Conservation (phyloP, 2,113 vertebrate species). For the Hystrix brachyura region DNA sequence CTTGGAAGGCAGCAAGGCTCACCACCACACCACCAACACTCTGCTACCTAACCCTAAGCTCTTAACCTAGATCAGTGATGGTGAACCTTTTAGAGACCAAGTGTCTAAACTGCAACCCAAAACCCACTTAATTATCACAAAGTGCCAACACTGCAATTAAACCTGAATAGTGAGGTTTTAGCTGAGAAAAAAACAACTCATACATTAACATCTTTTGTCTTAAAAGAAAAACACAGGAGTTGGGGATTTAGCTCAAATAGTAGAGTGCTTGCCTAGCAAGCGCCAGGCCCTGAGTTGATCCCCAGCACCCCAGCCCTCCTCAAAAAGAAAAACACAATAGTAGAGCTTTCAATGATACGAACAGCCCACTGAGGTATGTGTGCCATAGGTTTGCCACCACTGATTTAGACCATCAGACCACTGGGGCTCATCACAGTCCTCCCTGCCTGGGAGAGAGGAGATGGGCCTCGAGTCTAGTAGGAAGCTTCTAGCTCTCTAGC, state of each 20-base stretch:
- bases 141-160: background rate
- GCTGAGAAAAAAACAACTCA: background rate
- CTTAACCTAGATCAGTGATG: background rate
- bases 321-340: background rate
- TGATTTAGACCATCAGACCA: background rate
- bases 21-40: conserved; percentile 90
- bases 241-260: no score
- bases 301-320: no score
- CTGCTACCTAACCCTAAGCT: background rate
- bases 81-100: background rate
- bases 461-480: background rate
- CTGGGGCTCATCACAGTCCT: background rate
- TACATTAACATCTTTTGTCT: background rate
- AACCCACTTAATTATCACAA: background rate
- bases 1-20: conserved; percentile 91
- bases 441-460: background rate
- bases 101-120: background rate
- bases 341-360: background rate
- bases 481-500: background rate
- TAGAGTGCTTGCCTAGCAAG: no score
- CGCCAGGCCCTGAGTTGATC: no score
- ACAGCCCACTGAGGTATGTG: background rate
- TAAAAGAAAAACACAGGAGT: background rate
- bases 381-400: background rate
- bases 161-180: background rate